A percentile compares a stretch with the other conserved stretches of the same genome.
Conservation (phyloP, 2,113 vertebrate species). For the Copsychus sechellarum region DNA sequence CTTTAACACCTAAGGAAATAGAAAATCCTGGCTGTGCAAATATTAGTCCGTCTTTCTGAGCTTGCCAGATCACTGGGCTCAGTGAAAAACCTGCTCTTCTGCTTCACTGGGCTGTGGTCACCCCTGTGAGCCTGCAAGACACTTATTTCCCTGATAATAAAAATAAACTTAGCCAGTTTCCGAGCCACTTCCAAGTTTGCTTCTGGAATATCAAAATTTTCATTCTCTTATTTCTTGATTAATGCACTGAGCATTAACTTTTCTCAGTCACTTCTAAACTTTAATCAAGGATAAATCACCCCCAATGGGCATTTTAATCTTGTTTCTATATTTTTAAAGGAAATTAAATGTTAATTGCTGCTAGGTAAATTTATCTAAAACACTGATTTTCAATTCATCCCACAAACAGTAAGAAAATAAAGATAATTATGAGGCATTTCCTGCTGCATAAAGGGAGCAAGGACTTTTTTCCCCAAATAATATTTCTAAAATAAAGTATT, state of each 20-base stretch:
- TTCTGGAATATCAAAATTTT: slow-evolving; percentile 28
- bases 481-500: slow-evolving; percentile 54
- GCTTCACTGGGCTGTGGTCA: not conserved
- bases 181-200: not conserved
- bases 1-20: not conserved
- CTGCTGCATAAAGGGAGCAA: slow-evolving; percentile 25
- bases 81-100: not conserved
- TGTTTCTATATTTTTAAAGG: slow-evolving; percentile 56
- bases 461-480: not conserved
- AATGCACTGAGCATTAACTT: slow-evolving; percentile 1
- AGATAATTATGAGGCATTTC: slow-evolving; percentile 66
- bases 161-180: slow-evolving; percentile 34
- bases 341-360: slow-evolving; percentile 62
- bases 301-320: slow-evolving; percentile 44
- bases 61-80: not conserved
- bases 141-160: not conserved
- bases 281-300: slow-evolving; percentile 46
- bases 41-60: not conserved
- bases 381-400: slow-evolving; percentile 29
- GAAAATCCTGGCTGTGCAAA: not conserved
- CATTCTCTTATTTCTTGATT: slow-evolving; percentile 47
- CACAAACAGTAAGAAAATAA: slow-evolving; percentile 66
- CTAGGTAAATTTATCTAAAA: slow-evolving; percentile 30
- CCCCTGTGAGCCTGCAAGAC: not conserved
- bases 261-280: slow-evolving; percentile 31